Percentiles rank a stretch among this genome's conserved stretches.
Conservation (phyloP, 2,113 vertebrate species). For the Zeus faber region DNA sequence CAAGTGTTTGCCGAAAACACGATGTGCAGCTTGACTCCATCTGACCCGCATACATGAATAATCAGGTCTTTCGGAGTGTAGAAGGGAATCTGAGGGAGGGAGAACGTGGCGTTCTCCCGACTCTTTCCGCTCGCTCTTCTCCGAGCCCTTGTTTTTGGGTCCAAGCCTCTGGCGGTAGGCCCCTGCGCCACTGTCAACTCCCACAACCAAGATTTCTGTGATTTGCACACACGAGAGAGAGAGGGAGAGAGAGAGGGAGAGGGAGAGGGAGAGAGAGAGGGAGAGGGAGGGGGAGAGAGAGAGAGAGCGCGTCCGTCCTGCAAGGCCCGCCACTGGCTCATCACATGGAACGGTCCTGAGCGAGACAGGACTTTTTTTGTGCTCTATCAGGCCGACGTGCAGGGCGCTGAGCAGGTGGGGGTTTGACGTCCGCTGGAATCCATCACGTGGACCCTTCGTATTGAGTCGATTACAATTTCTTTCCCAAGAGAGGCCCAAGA, state of each 20-base stretch:
- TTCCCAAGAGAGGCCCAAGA: no score
- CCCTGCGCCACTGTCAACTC: conserved; percentile 39
- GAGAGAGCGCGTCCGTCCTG: no score
- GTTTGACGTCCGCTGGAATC: no score
- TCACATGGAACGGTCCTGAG: conserved; percentile 16
- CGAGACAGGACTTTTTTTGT: conserved; percentile 5
- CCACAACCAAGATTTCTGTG: conserved; percentile 52
- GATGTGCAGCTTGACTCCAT: conserved; percentile 37
- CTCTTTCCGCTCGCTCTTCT: conserved; percentile 35
- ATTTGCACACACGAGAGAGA: no score
- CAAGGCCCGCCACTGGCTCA: conserved; percentile 27
- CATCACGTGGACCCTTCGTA: no score
- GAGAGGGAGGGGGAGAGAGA: no score
- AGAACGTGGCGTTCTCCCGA: conserved; percentile 24
- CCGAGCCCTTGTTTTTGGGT: conserved; percentile 38
- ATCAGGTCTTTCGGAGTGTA: conserved; percentile 37
- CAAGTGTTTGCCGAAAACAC: no score
- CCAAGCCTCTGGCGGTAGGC: conserved; percentile 34
- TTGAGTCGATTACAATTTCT: no score
- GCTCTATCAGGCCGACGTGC: no score
- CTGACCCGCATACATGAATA: conserved; percentile 39
- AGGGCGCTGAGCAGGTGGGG: no score
- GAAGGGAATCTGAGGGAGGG: conserved; percentile 11
- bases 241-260: no score
- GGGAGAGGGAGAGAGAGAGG: no score